phyloP scores from a whole-genome alignment of 2,888 invertebrate genomes.

The Netelia fuscicornis region DNA sequence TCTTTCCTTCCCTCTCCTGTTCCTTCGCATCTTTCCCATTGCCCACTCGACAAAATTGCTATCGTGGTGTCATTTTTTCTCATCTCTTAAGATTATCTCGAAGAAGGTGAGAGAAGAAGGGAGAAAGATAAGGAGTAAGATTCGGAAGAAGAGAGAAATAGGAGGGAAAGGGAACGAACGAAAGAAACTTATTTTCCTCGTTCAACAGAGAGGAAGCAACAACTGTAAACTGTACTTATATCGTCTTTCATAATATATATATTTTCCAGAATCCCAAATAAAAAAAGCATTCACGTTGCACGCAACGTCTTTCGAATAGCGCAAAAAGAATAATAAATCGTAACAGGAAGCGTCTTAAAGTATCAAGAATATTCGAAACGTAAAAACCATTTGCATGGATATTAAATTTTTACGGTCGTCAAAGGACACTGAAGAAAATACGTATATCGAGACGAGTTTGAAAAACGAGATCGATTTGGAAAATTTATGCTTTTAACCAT shows the following conservation, averaged over 20 bases:
- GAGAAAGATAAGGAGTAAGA: not conserved
- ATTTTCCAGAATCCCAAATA: too few relatives aligned
- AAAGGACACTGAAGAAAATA: not conserved
- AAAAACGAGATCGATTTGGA: not conserved
- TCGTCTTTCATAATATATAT: too few relatives aligned
- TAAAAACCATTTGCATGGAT: not conserved
- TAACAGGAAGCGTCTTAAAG: not conserved
- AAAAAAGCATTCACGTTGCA: too few relatives aligned
- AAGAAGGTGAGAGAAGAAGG: not conserved
- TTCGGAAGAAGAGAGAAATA: not conserved
- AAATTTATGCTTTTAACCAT: not conserved
- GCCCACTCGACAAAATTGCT: conserved; percentile 52
- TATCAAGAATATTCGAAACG: not conserved
- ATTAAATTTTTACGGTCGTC: not conserved
- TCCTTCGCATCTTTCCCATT: conserved; percentile 20
- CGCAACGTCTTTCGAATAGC: not conserved
- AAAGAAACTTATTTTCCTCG: not conserved
- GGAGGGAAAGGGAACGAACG: not conserved
- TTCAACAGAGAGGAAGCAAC: too few relatives aligned
- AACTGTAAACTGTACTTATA: too few relatives aligned
- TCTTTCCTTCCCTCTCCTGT: not conserved
- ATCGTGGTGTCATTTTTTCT: conserved; percentile 37
- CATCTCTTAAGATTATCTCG: conserved; percentile 36
- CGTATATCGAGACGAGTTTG: not conserved
- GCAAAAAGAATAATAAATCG: not conserved